Percentiles rank a stretch among this genome's conserved stretches.
Conservation (phyloP, 2,113 vertebrate species). For the Lasiurus cinereus region DNA sequence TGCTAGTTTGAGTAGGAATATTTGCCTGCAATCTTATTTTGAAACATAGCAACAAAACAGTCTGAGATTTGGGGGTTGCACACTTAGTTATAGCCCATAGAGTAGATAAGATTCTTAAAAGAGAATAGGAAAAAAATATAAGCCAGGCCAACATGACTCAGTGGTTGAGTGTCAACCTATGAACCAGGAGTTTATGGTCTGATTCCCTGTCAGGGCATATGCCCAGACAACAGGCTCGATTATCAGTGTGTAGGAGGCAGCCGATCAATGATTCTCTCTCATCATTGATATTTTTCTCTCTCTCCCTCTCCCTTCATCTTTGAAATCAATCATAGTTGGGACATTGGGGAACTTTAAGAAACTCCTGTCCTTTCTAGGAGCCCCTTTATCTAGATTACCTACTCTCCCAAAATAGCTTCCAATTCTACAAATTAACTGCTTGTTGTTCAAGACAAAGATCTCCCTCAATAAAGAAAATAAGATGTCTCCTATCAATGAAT, state of each 20-base stretch:
- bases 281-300: too few relatives aligned
- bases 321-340: too few relatives aligned
- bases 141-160: too few relatives aligned
- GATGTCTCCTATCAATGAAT: background rate
- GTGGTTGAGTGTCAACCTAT: too few relatives aligned
- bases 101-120: background rate
- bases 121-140: background rate
- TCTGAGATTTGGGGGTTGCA: background rate
- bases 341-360: background rate
- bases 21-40: background rate
- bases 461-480: conserved; percentile 41
- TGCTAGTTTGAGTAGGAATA: background rate
- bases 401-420: background rate
- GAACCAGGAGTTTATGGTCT: too few relatives aligned
- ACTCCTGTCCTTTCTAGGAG: too few relatives aligned
- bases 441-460: conserved; percentile 22
- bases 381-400: background rate
- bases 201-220: too few relatives aligned
- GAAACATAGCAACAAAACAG: conserved; percentile 41
- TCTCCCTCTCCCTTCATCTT: too few relatives aligned
- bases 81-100: background rate
- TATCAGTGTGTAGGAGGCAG: too few relatives aligned
- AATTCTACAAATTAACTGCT: conserved; percentile 31
- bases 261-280: too few relatives aligned
- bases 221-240: too few relatives aligned